Conservation (phyloP, 2,888 invertebrate species). For the Agonopterix alstromeriana region DNA sequence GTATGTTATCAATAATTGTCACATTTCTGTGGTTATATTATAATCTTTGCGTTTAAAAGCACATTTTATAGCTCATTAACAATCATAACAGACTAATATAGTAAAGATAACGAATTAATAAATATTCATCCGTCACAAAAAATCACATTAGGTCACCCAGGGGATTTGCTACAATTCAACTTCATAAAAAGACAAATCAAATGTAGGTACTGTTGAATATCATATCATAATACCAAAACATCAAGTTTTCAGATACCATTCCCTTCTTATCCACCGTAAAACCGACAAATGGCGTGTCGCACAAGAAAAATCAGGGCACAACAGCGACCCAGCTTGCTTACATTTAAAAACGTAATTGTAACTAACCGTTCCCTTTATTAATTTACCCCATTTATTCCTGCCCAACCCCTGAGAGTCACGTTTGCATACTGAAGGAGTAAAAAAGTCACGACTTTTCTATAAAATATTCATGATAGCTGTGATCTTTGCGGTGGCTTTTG, state of each 20-base stretch:
- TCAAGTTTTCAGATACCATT: conserved; percentile 19
- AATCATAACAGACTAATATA: too few species aligned
- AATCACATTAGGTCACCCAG: too few species aligned
- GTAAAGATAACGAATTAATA: too few species aligned
- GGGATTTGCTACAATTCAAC: too few species aligned
- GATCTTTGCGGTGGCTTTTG: conserved; percentile 22
- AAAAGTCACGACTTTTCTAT: conserved; percentile 35
- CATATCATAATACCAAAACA: too few species aligned
- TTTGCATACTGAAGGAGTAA: conserved; percentile 41
- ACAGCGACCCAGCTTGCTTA: conserved; percentile 67
- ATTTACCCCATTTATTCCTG: conserved; percentile 69
- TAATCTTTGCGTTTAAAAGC: too few species aligned
- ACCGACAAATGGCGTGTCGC: conserved; percentile 68
- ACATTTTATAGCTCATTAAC: too few species aligned
- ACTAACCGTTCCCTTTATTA: conserved; percentile 74
- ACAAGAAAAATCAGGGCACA: conserved; percentile 69
- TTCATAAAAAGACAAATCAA: too few species aligned
- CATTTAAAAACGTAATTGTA: conserved; percentile 76
- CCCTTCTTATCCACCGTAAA: conserved; percentile 17
- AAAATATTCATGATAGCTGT: conserved; percentile 59
- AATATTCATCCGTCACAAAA: too few species aligned
- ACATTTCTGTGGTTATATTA: too few species aligned
- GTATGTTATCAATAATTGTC: too few species aligned
- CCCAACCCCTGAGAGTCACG: conserved; percentile 47
- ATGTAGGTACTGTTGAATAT: too few species aligned